Percentiles rank a stretch among this genome's conserved stretches.
Conservation (phyloP, 2,888 invertebrate genomes). For the Stictocephala bisonia region DNA sequence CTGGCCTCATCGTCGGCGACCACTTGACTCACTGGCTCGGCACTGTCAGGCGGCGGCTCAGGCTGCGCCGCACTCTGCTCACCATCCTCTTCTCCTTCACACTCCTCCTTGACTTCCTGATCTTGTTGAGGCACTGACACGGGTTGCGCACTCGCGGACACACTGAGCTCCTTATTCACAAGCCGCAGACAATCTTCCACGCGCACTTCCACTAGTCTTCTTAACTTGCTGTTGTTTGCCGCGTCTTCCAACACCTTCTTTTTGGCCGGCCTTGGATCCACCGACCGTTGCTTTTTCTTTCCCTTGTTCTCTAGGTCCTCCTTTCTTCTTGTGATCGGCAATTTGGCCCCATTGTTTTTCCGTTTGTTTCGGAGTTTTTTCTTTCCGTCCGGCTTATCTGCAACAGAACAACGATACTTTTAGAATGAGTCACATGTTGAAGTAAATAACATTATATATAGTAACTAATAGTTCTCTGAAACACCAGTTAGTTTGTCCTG, state of each 20-base stretch:
- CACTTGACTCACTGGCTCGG: constrained; percentile 35
- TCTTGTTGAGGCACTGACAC: not conserved
- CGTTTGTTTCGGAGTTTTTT: constrained; percentile 64
- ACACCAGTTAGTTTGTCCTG: no score
- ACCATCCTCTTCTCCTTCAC: no score
- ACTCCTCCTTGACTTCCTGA: no score
- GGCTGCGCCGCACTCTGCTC: no score
- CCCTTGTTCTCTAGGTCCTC: constrained; percentile 58
- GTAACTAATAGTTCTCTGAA: no score
- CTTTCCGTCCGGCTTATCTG: constrained; percentile 52
- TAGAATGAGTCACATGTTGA: no score
- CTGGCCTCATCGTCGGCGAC: constrained; percentile 42
- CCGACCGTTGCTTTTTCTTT: constrained; percentile 51
- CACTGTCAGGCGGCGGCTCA: not conserved
- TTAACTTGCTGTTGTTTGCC: constrained; percentile 65
- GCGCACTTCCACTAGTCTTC: constrained; percentile 63
- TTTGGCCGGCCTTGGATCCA: constrained; percentile 57
- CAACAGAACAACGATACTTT: no score
- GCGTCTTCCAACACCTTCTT: constrained; percentile 66
- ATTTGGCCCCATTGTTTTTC: constrained; percentile 56
- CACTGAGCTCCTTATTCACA: constrained; percentile 26
- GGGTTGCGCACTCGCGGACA: constrained; percentile 11
- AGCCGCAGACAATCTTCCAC: constrained; percentile 64
- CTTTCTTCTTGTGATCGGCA: constrained; percentile 53
- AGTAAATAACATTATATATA: no score